These are phyloP conservation scores for Anthophora plumipes DNA, from an alignment of 2,888 invertebrate species.

Conservation along the genomic window DNA sequence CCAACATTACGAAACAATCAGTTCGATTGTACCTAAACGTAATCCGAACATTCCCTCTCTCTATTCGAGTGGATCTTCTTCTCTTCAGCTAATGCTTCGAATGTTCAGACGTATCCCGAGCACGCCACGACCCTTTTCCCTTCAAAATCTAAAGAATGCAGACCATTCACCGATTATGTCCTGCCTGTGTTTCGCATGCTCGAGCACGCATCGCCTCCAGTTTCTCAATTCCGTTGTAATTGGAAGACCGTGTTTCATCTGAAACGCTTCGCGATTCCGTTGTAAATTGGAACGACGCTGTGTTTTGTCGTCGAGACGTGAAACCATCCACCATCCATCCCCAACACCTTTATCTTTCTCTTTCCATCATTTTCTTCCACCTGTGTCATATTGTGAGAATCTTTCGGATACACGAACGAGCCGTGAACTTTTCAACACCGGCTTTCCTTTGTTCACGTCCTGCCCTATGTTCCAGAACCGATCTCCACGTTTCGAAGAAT, in stretches of 20 bases:
- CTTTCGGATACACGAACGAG: slow-evolving; percentile 2
- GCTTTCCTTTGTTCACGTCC: neutral
- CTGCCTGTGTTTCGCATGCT: slow-evolving; percentile 40
- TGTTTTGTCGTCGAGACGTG: neutral
- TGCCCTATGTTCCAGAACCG: neutral
- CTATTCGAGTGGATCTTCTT: neutral
- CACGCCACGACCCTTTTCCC: slow-evolving; percentile 21
- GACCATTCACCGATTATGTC: slow-evolving; percentile 45
- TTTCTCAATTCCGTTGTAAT: slow-evolving; percentile 47
- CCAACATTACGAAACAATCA: neutral
- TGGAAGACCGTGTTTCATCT: slow-evolving; percentile 36
- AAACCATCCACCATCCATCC: neutral
- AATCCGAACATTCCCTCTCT: slow-evolving; percentile 2
- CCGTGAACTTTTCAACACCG: neutral
- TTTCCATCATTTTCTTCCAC: neutral
- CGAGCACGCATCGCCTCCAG: slow-evolving; percentile 36
- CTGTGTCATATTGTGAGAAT: slow-evolving; percentile 5
- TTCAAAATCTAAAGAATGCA: slow-evolving; percentile 45
- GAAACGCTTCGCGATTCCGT: slow-evolving; percentile 35
- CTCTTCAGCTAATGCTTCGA: slow-evolving; percentile 6
- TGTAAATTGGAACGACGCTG: slow-evolving; percentile 41
- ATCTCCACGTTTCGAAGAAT: neutral
- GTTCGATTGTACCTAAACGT: neutral
- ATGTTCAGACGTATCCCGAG: slow-evolving; percentile 17
- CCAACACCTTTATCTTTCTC: neutral